Conservation (phyloP, 2,113 vertebrate species). For the Pollimyrus isidori region DNA sequence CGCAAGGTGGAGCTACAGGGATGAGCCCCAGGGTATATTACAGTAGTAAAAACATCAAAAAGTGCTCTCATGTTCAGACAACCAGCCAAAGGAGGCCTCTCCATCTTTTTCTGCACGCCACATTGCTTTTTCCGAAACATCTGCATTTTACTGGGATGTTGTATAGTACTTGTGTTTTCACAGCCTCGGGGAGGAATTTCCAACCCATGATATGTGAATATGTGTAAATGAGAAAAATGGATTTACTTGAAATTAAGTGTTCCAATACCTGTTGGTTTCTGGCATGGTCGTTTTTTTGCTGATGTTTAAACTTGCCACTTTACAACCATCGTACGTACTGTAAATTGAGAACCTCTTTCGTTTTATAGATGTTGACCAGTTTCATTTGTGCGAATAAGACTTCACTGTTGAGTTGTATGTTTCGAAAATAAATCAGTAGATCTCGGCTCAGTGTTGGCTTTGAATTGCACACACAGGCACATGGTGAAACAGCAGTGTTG, state of each 20-base stretch:
- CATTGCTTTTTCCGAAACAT: neutral
- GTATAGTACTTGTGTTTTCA: constrained; percentile 6
- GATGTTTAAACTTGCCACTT: constrained; percentile 8
- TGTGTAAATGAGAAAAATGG: constrained; percentile 20
- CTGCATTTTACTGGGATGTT: neutral
- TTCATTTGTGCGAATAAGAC: constrained; percentile 15
- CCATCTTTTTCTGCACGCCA: neutral
- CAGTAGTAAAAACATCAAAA: neutral
- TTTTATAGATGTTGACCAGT: constrained; percentile 13
- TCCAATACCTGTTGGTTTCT: constrained; percentile 1
- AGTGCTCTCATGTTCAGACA: constrained; percentile 8
- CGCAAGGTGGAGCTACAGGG: neutral
- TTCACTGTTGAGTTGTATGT: constrained; percentile 18
- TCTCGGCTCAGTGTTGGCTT: neutral
- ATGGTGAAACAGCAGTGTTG: no score
- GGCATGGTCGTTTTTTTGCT: constrained; percentile 4
- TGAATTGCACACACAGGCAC: neutral
- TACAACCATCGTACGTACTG: constrained; percentile 11
- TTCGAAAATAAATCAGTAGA: constrained; percentile 16
- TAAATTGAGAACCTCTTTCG: constrained; percentile 16
- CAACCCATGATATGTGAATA: constrained; percentile 2
- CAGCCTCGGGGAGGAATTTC: neutral
- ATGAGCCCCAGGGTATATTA: neutral
- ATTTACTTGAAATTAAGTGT: constrained; percentile 20
- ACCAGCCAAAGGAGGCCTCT: constrained; percentile 8